Evolutionary conservation across 2,113 vertebrate genomes (phyloP).

Genomic region (Pollimyrus isidori): DNA sequence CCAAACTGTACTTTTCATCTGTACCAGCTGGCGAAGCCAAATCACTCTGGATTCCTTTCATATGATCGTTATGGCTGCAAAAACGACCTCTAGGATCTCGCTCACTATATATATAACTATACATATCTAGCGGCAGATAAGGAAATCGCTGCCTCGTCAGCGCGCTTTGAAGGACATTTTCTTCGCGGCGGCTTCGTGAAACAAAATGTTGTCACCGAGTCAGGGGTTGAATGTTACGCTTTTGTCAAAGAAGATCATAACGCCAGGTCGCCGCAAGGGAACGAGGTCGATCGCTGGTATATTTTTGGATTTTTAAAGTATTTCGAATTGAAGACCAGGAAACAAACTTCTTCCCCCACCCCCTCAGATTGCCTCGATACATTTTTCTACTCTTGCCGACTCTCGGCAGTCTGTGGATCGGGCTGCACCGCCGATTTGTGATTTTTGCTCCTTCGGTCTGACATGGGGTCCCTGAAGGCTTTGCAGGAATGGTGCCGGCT

Average conservation of each 20-base stretch:
- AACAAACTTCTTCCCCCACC: neutral
- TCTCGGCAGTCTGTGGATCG: neutral
- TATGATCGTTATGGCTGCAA: neutral
- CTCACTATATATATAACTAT: neutral
- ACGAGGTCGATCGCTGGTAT: neutral
- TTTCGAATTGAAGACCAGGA: neutral
- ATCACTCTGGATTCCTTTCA: neutral
- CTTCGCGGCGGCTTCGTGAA: neutral
- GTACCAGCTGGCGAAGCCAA: neutral
- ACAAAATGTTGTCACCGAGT: neutral
- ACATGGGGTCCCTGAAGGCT: slow-evolving; percentile 77
- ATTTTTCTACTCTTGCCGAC: neutral
- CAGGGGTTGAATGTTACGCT: neutral
- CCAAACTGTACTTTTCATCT: neutral
- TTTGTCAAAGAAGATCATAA: neutral
- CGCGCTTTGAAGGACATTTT: neutral
- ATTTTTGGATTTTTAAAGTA: neutral
- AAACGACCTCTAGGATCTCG: neutral
- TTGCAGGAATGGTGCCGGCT: slow-evolving; percentile 87
- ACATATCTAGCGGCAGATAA: neutral
- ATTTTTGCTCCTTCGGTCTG: neutral
- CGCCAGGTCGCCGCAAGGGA: neutral
- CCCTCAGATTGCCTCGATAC: neutral
- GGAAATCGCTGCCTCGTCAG: neutral
- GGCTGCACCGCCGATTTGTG: neutral